Base-by-base conservation (phyloP, 2,113 vertebrate species). In the Elgaria multicarinata region DNA sequence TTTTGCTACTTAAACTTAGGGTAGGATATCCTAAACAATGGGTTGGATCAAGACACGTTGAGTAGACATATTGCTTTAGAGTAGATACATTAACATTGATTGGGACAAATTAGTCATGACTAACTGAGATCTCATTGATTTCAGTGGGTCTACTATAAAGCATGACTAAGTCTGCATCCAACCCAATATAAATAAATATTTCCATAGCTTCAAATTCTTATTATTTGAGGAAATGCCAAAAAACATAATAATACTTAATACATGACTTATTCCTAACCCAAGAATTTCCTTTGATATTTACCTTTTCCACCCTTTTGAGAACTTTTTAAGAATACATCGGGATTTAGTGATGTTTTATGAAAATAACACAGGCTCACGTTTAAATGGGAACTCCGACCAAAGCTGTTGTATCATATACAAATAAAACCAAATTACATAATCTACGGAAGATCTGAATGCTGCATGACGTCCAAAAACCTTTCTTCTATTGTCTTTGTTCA, bases 261-360 rank as follows among this genome's bases (percentile, higher is more conserved):
- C 83, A 81, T 92, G 71, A 82, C 78, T 87, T 93, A 92, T 93
- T 95, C 91, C 93, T 95, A 92, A 91, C 93, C 95, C 92, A 92
- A 13, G 50, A 71, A 92, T 93, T 93, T 88, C 72, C 62, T 71
- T 90, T 90, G 89, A 88, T 55, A 18, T 46, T 80, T 36, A 53
- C 28, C 31, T 75, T 50, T 71, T 8, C 22, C 0, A 93, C 88
- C 90, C 67, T 71, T 0, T 36, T 50, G 46, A 36, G 5, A 36
- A 12, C 76, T 3, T n/a, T 31, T 64, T 26, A 50, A 53, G 36
- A 24, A 46, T 90, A 12, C 76, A 86, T 89, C 88, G 88, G 80
- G 24, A 89, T 71, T 79, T 62, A 46, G 1, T 72, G 4, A 69
- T 85, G 1, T 22, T 77, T 55, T 86, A 62, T 85, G 91, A 88